These are phyloP conservation scores for Cantharis nigra DNA, from an alignment of 2,888 invertebrate species.

Conservation along the genomic window DNA sequence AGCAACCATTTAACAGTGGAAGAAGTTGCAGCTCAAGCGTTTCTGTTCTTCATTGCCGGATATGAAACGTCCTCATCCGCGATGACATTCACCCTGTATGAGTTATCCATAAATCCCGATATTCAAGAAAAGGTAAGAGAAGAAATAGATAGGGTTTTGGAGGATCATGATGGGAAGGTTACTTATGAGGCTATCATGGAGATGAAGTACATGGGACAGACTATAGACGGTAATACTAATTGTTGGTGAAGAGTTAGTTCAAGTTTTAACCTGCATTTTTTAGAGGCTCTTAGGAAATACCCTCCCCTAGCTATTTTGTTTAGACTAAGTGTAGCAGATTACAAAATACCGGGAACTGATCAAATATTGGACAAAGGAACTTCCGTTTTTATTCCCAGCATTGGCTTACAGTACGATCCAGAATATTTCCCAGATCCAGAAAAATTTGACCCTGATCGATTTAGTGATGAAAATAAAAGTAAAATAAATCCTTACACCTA, in stretches of 20 bases:
- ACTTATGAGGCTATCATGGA: neutral
- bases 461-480: constrained; percentile 51
- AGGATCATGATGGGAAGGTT: neutral
- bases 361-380: neutral
- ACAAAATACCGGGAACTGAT: neutral
- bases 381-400: neutral
- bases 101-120: neutral
- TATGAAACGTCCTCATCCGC: neutral
- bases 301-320: neutral
- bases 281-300: neutral
- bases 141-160: neutral
- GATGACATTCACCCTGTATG: neutral
- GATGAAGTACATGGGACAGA: neutral
- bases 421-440: constrained; percentile 19
- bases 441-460: constrained; percentile 18
- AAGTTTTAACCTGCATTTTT: neutral
- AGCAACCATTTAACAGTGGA: neutral
- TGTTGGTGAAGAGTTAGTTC: neutral
- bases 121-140: neutral
- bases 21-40: neutral
- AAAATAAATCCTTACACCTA: constrained; percentile 59
- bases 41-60: constrained; percentile 2
- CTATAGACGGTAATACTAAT: neutral
- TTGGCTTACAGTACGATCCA: constrained; percentile 16
- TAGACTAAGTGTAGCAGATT: neutral